phyloP scores from a whole-genome alignment of 2,797 vertebrate genomes.

The Alcedo atthis region DNA sequence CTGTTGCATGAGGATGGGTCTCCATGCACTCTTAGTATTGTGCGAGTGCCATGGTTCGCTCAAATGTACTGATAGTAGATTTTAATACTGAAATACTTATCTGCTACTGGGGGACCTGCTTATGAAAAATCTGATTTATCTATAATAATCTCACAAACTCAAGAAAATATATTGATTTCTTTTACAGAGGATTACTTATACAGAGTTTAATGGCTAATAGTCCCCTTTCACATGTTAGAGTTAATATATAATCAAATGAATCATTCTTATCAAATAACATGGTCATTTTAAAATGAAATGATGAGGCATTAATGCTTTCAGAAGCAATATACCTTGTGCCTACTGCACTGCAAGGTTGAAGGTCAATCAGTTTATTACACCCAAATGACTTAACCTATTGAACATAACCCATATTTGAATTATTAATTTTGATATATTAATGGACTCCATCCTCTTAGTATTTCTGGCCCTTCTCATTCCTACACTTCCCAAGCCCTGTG shows the following conservation, averaged over 20 bases:
- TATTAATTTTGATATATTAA: conserved; percentile 11
- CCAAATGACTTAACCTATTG: conserved; percentile 1
- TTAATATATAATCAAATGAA: background rate
- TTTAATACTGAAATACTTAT: background rate
- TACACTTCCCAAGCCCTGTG: background rate
- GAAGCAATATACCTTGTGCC: background rate
- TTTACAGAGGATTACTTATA: background rate
- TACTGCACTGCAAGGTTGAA: background rate
- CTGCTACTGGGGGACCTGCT: background rate
- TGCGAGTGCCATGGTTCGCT: background rate
- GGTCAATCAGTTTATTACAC: conserved; percentile 31
- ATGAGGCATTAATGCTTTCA: background rate
- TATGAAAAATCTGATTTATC: background rate
- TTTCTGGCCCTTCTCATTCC: background rate
- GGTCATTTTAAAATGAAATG: background rate
- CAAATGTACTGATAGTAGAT: background rate
- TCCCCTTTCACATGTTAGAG: background rate
- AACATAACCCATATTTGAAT: conserved; percentile 4
- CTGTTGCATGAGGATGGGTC: background rate
- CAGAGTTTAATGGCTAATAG: background rate
- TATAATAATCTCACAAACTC: background rate
- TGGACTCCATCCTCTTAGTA: background rate
- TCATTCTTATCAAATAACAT: background rate
- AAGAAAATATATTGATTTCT: background rate
- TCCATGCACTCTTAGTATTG: background rate